These are phyloP conservation scores for Malaclemys terrapin DNA, from an alignment of 2,113 vertebrate genomes.

Conservation along the genomic window DNA sequence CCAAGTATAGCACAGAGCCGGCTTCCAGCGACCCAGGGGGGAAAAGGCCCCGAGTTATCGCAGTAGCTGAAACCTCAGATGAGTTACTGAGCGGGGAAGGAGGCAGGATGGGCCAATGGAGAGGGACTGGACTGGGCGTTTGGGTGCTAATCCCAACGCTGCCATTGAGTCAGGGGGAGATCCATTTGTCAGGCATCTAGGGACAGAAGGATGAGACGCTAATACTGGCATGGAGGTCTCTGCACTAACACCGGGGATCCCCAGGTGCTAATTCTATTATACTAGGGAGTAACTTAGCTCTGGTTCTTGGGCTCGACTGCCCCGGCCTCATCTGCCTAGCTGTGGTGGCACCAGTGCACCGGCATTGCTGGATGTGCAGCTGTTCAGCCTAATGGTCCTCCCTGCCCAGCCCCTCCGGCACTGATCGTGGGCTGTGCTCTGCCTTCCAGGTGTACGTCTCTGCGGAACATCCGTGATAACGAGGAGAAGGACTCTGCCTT, in stretches of 20 bases:
- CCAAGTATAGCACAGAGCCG: not conserved
- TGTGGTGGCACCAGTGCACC: not conserved
- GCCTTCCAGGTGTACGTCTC: constrained; percentile 87
- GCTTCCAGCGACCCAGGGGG: not conserved
- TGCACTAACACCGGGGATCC: not conserved
- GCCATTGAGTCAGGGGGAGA: not conserved
- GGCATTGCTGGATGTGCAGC: not conserved
- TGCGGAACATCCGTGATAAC: constrained; percentile 94
- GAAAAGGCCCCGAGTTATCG: not conserved
- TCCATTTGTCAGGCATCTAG: not conserved
- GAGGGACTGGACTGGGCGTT: no score
- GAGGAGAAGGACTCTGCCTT: constrained; percentile 97
- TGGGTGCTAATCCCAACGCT: not conserved
- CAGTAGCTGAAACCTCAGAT: not conserved
- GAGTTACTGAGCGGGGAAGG: not conserved
- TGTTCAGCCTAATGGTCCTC: not conserved
- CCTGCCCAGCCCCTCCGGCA: not conserved
- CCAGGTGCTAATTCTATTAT: not conserved
- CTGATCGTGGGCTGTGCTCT: not conserved
- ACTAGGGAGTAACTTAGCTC: not conserved
- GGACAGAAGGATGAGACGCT: not conserved
- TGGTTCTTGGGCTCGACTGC: not conserved
- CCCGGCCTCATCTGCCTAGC: not conserved
- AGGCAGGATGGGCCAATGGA: not conserved
- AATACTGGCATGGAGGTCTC: not conserved